A percentile compares a stretch with the other conserved stretches of the same genome.
These are phyloP conservation scores for Cephus cinctus DNA, from an alignment of 1,140 invertebrate genomes.

Conservation along the genomic window DNA sequence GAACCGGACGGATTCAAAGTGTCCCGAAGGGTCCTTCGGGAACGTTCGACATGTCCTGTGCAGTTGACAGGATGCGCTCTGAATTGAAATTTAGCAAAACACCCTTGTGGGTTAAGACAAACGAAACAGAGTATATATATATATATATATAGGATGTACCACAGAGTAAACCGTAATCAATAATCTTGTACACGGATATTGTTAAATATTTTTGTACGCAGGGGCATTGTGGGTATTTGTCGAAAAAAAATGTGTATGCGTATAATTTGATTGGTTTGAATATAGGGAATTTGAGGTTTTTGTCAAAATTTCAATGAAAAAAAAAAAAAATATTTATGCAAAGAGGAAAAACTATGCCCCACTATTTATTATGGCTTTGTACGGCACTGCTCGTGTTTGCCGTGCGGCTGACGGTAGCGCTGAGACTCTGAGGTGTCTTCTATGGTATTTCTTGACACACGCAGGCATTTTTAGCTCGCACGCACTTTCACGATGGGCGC, in stretches of 20 bases:
- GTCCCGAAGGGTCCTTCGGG: not conserved
- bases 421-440: slow-evolving; percentile 47
- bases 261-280: too few relatives aligned
- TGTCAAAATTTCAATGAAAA: too few relatives aligned
- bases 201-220: too few relatives aligned
- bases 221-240: too few relatives aligned
- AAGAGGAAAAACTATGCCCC: not conserved
- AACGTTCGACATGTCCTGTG: not conserved
- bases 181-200: too few relatives aligned
- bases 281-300: too few relatives aligned
- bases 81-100: slow-evolving; percentile 2
- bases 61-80: slow-evolving; percentile 1
- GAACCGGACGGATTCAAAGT: not conserved
- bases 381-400: slow-evolving; percentile 37
- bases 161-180: too few relatives aligned
- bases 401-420: slow-evolving; percentile 48
- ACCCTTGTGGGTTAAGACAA: too few relatives aligned
- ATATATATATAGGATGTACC: too few relatives aligned
- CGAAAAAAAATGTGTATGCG: too few relatives aligned
- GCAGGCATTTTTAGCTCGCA: slow-evolving; percentile 39
- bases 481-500: not conserved
- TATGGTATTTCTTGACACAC: slow-evolving; percentile 50
- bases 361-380: slow-evolving; percentile 12
- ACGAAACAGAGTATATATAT: too few relatives aligned
- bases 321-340: not conserved